These are phyloP conservation scores for Manis crassicaudata DNA, from an alignment of 2,797 vertebrate genomes.

Conservation along the genomic window DNA sequence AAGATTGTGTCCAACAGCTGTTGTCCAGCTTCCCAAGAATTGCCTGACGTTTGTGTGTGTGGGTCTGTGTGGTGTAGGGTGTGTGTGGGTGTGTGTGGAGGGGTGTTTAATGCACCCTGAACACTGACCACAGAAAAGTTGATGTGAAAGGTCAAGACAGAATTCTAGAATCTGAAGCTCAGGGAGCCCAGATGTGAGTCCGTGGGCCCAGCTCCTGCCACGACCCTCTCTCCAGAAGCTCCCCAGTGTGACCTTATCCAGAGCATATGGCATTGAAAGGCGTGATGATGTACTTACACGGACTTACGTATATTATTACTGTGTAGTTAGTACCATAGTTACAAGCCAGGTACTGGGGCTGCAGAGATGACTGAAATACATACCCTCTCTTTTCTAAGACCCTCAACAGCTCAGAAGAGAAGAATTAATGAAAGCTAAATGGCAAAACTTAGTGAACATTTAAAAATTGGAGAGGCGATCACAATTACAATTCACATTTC, in stretches of 20 bases:
- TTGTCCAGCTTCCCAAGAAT: not conserved
- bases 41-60: not conserved
- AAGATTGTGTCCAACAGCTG: not conserved
- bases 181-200: not conserved
- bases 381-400: not conserved
- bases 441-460: conserved; percentile 43
- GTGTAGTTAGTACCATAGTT: conserved; percentile 20
- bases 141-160: not conserved
- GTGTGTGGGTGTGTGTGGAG: not conserved
- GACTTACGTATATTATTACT: not conserved
- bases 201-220: not conserved
- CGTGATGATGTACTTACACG: not conserved
- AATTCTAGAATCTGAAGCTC: conserved; percentile 8
- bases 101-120: not conserved
- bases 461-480: conserved; percentile 29
- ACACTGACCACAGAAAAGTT: not conserved
- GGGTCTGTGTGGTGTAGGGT: not conserved
- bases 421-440: conserved; percentile 57
- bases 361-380: not conserved
- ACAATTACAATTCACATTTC: conserved; percentile 35
- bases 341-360: not conserved
- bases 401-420: not conserved
- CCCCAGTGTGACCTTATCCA: not conserved
- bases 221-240: not conserved
- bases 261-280: not conserved